phyloP scores from a whole-genome alignment of 2,888 invertebrate species.

The Microctonus hyperodae region DNA sequence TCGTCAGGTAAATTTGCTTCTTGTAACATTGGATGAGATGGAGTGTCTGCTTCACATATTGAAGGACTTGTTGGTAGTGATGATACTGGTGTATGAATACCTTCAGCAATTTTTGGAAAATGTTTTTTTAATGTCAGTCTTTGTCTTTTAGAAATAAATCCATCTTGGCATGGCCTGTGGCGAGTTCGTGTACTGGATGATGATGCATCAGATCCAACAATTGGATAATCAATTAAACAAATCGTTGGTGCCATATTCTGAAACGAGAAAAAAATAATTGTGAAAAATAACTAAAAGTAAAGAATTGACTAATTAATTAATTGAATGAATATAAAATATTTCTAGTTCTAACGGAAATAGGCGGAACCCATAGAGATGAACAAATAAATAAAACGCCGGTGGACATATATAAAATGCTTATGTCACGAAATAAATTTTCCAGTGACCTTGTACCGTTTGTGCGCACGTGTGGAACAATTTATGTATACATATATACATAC shows the following conservation, averaged over 20 bases:
- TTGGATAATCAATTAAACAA: conserved; percentile 48
- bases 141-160: conserved; percentile 37
- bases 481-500: too few species aligned
- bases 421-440: background rate
- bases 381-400: background rate
- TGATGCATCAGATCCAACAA: conserved; percentile 40
- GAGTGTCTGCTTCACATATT: conserved; percentile 23
- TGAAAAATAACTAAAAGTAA: background rate
- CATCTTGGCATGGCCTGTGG: conserved; percentile 38
- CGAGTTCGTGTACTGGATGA: conserved; percentile 38
- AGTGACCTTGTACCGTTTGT: conserved; percentile 23
- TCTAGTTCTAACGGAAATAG: too few species aligned
- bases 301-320: too few species aligned
- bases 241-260: conserved; percentile 52
- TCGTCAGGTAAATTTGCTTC: conserved; percentile 23
- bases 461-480: conserved; percentile 24
- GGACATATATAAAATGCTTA: background rate
- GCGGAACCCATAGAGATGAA: too few species aligned
- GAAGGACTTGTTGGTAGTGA: conserved; percentile 25
- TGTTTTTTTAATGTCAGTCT: conserved; percentile 40
- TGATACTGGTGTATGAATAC: conserved; percentile 21
- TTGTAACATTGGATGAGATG: conserved; percentile 24
- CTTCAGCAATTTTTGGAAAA: conserved; percentile 23
- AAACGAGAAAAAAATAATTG: background rate
- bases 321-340: too few species aligned